Conservation (phyloP, 2,797 vertebrate species). For the Peromyscus attwateri region DNA sequence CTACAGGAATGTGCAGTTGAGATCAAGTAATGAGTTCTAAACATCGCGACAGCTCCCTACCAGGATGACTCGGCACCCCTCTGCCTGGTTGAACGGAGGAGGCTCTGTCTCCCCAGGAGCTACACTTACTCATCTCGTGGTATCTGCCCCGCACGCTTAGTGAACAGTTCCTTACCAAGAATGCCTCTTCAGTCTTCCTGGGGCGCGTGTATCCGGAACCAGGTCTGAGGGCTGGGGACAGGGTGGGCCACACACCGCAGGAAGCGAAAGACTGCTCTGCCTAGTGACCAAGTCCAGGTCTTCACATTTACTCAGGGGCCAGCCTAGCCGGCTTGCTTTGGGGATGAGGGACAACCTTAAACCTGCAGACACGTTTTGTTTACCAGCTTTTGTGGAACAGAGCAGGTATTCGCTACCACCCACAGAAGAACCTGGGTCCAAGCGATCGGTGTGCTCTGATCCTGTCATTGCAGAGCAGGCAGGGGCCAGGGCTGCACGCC, state of each 20-base stretch:
- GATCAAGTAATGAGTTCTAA: conserved; percentile 40
- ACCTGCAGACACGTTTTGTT: background rate
- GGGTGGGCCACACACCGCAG: fast-evolving
- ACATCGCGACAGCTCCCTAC: background rate
- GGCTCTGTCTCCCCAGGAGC: background rate
- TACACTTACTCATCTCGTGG: background rate
- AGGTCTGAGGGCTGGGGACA: background rate
- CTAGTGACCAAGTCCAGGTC: background rate
- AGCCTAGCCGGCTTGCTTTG: background rate
- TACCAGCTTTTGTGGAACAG: background rate
- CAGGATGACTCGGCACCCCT: background rate
- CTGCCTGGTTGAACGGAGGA: background rate
- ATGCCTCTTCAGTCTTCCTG: background rate
- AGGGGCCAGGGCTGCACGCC: fast-evolving
- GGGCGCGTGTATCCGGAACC: background rate
- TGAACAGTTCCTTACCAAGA: background rate
- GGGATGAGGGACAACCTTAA: background rate
- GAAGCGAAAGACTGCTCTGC: fast-evolving
- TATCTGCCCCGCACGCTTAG: background rate
- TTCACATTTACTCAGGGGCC: fast-evolving
- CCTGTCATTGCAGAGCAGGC: background rate
- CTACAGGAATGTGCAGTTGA: background rate
- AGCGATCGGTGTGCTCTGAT: fast-evolving
- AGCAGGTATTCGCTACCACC: background rate
- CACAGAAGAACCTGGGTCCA: background rate